These are phyloP conservation scores for Python bivittatus DNA, from an alignment of 2,113 vertebrate genomes.

Conservation along the genomic window DNA sequence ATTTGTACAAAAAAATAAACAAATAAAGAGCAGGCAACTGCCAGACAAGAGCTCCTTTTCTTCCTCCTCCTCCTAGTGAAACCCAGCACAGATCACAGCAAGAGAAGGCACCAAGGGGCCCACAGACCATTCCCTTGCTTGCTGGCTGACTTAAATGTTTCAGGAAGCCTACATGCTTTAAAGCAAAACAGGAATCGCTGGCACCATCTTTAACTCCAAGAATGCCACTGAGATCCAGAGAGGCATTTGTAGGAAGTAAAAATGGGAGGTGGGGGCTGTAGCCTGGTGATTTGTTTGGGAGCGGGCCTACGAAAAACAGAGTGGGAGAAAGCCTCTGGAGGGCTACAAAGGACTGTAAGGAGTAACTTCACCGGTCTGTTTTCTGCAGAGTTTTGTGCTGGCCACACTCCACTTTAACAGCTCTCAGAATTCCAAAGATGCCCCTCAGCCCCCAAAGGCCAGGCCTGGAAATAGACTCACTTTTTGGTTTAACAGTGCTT, in stretches of 20 bases:
- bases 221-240: not conserved
- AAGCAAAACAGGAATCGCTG: not conserved
- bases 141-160: not conserved
- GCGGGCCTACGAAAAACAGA: not conserved
- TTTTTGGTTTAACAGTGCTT: conserved; percentile 94
- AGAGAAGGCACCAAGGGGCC: not conserved
- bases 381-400: not conserved
- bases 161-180: not conserved
- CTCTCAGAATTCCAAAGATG: not conserved
- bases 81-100: not conserved
- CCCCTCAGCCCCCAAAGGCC: not conserved
- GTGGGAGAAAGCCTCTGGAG: not conserved
- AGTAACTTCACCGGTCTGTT: not conserved
- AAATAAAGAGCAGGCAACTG: not conserved
- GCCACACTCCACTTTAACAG: not conserved
- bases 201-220: not conserved
- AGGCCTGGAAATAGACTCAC: conserved; percentile 65
- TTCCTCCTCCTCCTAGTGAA: not conserved
- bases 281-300: not conserved
- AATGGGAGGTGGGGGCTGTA: not conserved
- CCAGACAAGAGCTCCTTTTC: not conserved
- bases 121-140: not conserved
- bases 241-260: not conserved
- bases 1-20: too few species aligned
- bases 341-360: not conserved